A percentile compares a stretch with the other conserved stretches of the same genome.
Conservation (phyloP, 2,797 vertebrate species). For the Lutra lutra region DNA sequence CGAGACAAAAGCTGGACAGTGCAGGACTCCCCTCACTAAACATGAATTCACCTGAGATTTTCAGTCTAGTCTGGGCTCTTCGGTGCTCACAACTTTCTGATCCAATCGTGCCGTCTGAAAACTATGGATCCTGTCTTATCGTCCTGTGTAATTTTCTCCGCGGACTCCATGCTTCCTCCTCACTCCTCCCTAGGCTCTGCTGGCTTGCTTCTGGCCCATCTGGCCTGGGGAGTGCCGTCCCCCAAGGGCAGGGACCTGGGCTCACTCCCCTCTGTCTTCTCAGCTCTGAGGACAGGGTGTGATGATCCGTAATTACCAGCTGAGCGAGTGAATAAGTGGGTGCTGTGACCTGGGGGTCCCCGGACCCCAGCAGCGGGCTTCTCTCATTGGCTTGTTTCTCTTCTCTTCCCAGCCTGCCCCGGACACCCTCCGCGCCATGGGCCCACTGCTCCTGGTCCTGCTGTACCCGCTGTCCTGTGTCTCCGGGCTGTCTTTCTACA, state of each 20-base stretch:
- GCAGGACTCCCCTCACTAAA: background rate
- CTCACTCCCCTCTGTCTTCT: background rate
- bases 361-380: rapidly evolving
- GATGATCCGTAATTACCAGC: background rate
- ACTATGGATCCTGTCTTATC: background rate
- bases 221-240: background rate
- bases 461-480: slow-evolving; percentile 70
- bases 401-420: background rate
- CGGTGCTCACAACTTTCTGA: background rate
- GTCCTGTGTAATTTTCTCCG: background rate
- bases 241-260: background rate
- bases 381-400: background rate
- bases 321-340: background rate
- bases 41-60: background rate
- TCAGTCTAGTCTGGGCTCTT: background rate
- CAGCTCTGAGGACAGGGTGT: rapidly evolving
- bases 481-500: slow-evolving; percentile 86
- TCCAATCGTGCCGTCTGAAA: background rate
- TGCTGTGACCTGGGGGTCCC: background rate
- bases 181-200: background rate
- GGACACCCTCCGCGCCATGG: slow-evolving; percentile 66
- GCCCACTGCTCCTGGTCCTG: slow-evolving; percentile 81
- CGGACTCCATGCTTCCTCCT: background rate
- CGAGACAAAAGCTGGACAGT: background rate
- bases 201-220: background rate